Percentiles rank a stretch among this genome's conserved stretches.
phyloP scores from a whole-genome alignment of 1,140 invertebrate species.

The Eciton burchellii region DNA sequence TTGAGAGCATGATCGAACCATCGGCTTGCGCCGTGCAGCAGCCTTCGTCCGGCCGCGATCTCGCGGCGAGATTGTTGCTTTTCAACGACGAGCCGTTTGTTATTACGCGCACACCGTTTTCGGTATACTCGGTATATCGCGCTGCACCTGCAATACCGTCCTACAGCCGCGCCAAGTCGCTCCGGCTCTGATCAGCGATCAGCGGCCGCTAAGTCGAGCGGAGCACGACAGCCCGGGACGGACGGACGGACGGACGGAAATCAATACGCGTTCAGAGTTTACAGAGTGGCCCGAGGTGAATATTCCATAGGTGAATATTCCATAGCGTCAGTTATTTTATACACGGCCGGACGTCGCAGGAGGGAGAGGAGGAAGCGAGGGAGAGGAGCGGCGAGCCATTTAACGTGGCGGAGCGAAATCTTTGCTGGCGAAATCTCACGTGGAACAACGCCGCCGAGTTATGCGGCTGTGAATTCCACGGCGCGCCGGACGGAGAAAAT shows the following conservation, averaged over 20 bases:
- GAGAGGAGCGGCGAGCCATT: no score
- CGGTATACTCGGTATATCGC: conserved; percentile 36
- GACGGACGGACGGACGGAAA: conserved; percentile 33
- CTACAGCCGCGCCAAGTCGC: conserved; percentile 1
- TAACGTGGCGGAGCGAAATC: background rate
- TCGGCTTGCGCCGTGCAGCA: background rate
- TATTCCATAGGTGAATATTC: conserved; percentile 45
- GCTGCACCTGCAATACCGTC: background rate
- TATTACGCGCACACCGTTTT: no score
- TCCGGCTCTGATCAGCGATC: conserved; percentile 46
- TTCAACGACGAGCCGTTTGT: background rate
- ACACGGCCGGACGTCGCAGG: no score
- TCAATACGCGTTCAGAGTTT: conserved; percentile 61
- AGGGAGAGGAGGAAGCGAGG: no score
- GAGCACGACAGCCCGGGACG: conserved; percentile 20
- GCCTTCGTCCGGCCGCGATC: background rate
- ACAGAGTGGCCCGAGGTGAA: conserved; percentile 25
- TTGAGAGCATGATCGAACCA: conserved; percentile 16
- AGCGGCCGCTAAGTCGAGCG: conserved; percentile 39
- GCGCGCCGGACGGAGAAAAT: background rate
- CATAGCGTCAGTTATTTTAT: conserved; percentile 6
- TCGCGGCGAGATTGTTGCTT: background rate
- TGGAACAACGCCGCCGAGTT: background rate
- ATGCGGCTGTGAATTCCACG: background rate
- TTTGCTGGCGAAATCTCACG: background rate